Percentiles rank a stretch among this genome's conserved stretches.
Conservation (phyloP, 2,113 vertebrate species). For the Aleadryas rufinucha region DNA sequence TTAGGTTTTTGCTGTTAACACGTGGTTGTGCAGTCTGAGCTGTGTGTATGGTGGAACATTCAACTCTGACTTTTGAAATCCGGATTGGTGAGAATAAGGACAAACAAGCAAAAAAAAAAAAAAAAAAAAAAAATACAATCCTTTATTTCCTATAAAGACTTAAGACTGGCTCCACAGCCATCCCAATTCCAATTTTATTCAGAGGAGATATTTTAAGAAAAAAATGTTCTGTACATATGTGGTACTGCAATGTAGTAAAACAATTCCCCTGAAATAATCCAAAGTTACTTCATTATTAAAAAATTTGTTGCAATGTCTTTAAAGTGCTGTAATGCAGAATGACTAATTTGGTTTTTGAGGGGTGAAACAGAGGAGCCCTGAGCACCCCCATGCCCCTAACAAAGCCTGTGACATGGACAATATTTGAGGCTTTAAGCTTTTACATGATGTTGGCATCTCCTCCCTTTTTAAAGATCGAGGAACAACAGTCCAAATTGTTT, state of each 20-base stretch:
- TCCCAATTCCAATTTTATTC: neutral
- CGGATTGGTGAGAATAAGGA: neutral
- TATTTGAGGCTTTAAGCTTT: neutral
- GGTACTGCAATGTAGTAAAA: neutral
- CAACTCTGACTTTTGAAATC: neutral
- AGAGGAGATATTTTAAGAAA: neutral
- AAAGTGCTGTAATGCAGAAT: neutral
- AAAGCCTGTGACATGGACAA: accelerated
- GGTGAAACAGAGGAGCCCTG: neutral
- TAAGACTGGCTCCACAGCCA: neutral
- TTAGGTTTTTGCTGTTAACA: neutral
- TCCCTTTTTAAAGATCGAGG: neutral
- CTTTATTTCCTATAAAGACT: neutral
- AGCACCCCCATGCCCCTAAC: accelerated
- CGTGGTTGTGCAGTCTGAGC: neutral
- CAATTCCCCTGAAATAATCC: neutral
- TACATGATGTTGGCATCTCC: neutral
- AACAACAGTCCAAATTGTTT: neutral
- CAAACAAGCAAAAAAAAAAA: neutral
- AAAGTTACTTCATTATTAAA: neutral
- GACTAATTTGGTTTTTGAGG: neutral
- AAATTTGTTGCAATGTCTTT: neutral
- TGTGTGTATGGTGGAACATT: neutral
- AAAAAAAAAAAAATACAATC: neutral
- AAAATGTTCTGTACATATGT: accelerated